These are phyloP conservation scores for Phthorimaea operculella DNA, from an alignment of 1,140 invertebrate species.

Conservation along the genomic window DNA sequence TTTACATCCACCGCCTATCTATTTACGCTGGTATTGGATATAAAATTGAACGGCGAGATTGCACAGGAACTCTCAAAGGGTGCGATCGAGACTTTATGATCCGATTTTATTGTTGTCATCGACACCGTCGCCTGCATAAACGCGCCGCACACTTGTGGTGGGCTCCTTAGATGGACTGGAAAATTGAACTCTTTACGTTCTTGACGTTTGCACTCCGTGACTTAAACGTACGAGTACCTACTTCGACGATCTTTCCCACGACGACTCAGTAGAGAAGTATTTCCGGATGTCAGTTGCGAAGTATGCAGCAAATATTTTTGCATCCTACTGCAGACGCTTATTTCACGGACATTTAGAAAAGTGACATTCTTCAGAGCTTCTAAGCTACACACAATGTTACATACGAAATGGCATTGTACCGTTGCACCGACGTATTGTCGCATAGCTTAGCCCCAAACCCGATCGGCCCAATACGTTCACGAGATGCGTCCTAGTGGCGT, in stretches of 20 bases:
- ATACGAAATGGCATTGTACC: conserved; percentile 31
- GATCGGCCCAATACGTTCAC: conserved; percentile 53
- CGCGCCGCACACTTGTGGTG: conserved; percentile 21
- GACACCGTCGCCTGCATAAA: conserved; percentile 29
- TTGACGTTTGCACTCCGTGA: background rate
- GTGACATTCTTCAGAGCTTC: background rate
- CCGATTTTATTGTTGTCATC: conserved; percentile 45
- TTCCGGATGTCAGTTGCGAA: background rate
- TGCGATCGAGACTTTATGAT: conserved; percentile 43
- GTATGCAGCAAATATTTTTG: background rate
- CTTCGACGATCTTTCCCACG: conserved; percentile 7
- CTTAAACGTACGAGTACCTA: background rate
- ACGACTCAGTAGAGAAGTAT: background rate
- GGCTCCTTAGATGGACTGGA: conserved; percentile 12
- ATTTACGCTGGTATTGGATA: conserved; percentile 54
- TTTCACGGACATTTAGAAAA: background rate
- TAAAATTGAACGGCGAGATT: conserved; percentile 54
- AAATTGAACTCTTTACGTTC: conserved; percentile 18
- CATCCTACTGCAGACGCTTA: background rate
- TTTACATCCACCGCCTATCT: conserved; percentile 47
- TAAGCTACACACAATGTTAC: conserved; percentile 19
- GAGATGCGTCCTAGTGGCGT: conserved; percentile 58
- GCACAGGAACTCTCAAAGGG: conserved; percentile 41
- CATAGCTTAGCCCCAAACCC: conserved; percentile 45
- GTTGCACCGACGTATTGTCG: conserved; percentile 33